phyloP scores from a whole-genome alignment of 2,113 vertebrate species.

The Melanerpes aurifrons region DNA sequence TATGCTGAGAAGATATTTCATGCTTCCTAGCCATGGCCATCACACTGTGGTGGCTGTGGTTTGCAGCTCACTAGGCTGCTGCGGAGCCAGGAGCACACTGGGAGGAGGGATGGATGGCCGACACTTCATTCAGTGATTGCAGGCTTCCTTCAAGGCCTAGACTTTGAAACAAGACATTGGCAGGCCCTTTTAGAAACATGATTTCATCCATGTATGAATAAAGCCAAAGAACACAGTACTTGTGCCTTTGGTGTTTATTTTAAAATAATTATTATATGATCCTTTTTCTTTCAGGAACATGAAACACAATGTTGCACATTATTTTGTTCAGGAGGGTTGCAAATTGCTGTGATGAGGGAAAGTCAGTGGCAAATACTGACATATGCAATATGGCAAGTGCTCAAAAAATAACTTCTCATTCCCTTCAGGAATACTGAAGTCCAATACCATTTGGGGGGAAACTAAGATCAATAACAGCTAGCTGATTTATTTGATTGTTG shows the following conservation, averaged over 20 bases:
- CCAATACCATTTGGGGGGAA: neutral
- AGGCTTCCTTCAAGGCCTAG: slow-evolving; percentile 70
- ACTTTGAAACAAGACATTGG: slow-evolving; percentile 77
- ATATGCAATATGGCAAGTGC: slow-evolving; percentile 26
- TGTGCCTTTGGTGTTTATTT: slow-evolving; percentile 82
- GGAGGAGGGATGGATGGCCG: slow-evolving; percentile 33
- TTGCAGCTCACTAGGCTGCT: neutral
- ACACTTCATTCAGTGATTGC: slow-evolving; percentile 65
- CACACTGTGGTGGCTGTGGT: neutral
- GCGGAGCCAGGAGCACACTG: neutral
- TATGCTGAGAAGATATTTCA: neutral
- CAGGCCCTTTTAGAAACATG: slow-evolving; percentile 72
- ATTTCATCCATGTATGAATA: slow-evolving; percentile 73
- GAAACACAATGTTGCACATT: slow-evolving; percentile 74
- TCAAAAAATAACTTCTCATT: slow-evolving; percentile 41
- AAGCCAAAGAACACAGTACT: slow-evolving; percentile 82
- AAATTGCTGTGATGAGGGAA: slow-evolving; percentile 33
- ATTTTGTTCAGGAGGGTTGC: slow-evolving; percentile 61
- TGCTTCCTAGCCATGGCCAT: neutral
- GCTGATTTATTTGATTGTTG: slow-evolving; percentile 48
- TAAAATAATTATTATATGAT: slow-evolving; percentile 82
- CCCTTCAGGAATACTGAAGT: slow-evolving; percentile 44
- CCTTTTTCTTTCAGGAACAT: slow-evolving; percentile 78
- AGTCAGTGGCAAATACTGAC: slow-evolving; percentile 55
- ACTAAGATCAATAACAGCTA: slow-evolving; percentile 41